Evolutionary conservation across 2,888 invertebrate genomes (phyloP), one percentile per base, ranked within the genome.

Genomic region (Cyclophora punctaria): DNA sequence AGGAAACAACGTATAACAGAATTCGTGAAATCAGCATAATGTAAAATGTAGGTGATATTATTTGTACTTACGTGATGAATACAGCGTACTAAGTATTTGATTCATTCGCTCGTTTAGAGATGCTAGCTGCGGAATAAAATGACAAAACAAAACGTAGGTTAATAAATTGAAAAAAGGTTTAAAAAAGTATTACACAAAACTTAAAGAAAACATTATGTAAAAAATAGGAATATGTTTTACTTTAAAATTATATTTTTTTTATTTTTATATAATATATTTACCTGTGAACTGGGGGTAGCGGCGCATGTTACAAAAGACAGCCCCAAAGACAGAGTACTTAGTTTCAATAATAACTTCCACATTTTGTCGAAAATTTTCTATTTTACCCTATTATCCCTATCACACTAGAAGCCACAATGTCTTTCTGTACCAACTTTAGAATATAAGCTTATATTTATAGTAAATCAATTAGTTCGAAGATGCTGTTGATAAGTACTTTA

Each of bases 81-180:
- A 86, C 2, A 87, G 62, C 3, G 81, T 69, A 58, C 67, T 80
- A 48, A 87, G 76, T 85, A 87, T 83, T 61, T 85, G 81, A 54
- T 77, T 83, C 81, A 87, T 83, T 51, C 86, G 70, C 42, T 87
- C 86, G 48, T 81, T 77, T 2, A 87, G 71, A 3, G 78, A 69
- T 41, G 79, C 71, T 67, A 87, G 69, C 86, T 86, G 69, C 5
- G 74, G 74, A 44, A 41, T 41, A 41, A 41, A 41, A 3, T 41
- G 3, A 7, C 41, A 2, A 20, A n/a, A 20, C 20, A 20, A 20
- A 20, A 20, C 20, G 20, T 20, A 20, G 20, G 7, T 3, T 3
- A 41, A 5, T 37, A 44, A 4, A 37, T 4, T 37, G 5, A 46
- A 37, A n/a, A 7, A 34, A 37, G n/a, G 20, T 41, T 41, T 41